Base-by-base conservation (phyloP, 2,888 invertebrate species). In the Mylabris sibirica region DNA sequence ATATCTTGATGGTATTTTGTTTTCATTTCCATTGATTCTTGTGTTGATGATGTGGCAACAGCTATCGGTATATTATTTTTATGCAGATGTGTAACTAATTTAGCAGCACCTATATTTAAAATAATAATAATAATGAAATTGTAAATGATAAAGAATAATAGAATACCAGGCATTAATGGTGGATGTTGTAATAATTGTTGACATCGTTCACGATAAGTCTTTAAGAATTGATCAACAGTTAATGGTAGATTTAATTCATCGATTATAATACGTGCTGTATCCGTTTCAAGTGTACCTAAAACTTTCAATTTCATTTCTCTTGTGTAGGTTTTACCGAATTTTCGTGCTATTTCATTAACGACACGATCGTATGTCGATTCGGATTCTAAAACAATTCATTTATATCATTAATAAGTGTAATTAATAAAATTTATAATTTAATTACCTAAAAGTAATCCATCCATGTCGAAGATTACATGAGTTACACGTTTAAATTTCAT, bases 341-440 rank as follows among this genome's bases (percentile, higher is more conserved):
- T 87, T 6, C 87, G 87, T 74, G 91, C 91, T 74, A 94, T 89
- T 77, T 89, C 88, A 72, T 88, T 87, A 75, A 92, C 91, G 81
- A 93, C 91, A 80, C 89, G 89, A 78, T 93, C 92, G 83, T 96
- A 96, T 20, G 93, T 88, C 62, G 86, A 87, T 85, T 96, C 96
- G 1, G 96, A 94, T 84, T 96, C 96, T 95, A 71, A 34, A 76
- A 74, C 60, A 53, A 24, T 30, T 17, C 34, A n/a, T n/a, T 59
- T 63, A 34, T 22, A 30, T 57, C 24, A 44, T 9, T 34, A 57
- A 20, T 17, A 24, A 44, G 34, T 44, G 38, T 65, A 65, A 26
- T 63, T 44, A 44, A 38, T 17, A 63, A 1, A 53, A 60, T 14
- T 30, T 6, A 68, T 63, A 14, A 12, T 20, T 20, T 22, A 69